Percentiles rank a stretch among this genome's conserved stretches.
Conservation (phyloP, 2,113 vertebrate species). For the Rattus norvegicus region GRCr8 NC_086030.1:30816501-30817000, state of each 20-base stretch:
- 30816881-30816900: background rate
- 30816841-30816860: background rate
- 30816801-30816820: background rate
- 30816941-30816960: background rate
- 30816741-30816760: background rate
- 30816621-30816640: background rate
- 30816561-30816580: background rate
- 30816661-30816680: background rate
- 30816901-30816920: background rate
- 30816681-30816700: background rate
- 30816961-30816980: background rate
- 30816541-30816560: background rate
- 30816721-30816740: background rate
- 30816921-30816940: background rate
- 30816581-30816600: background rate
- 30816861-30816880: background rate
- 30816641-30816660: too few species aligned
- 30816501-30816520: background rate
- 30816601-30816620: background rate
- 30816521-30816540: background rate
- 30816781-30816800: background rate
- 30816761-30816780: background rate
- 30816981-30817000: background rate
- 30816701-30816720: background rate
- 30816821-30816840: background rate